These are phyloP conservation scores for Hirundichthys speculiger DNA, from an alignment of 2,113 vertebrate species.

Conservation along the genomic window DNA sequence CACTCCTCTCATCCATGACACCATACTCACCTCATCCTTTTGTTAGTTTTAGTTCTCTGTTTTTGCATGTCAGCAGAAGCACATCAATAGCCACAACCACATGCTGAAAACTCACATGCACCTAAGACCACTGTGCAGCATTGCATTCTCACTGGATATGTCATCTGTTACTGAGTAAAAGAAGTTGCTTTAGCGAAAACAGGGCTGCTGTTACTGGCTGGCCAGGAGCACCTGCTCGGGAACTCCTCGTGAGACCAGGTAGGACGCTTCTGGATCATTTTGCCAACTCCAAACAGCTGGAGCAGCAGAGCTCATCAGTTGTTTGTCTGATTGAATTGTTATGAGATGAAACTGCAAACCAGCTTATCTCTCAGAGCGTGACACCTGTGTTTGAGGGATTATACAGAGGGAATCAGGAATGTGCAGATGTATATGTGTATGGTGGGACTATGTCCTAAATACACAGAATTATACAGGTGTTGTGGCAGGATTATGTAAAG, in stretches of 20 bases:
- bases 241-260: slow-evolving; percentile 61
- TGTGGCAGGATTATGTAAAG: slow-evolving; percentile 51
- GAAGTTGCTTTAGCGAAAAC: slow-evolving; percentile 46
- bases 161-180: slow-evolving; percentile 29
- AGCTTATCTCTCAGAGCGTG: slow-evolving; percentile 52
- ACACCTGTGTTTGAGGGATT: slow-evolving; percentile 64
- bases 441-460: slow-evolving; percentile 58
- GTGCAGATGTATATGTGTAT: slow-evolving; percentile 49
- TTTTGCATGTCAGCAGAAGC: slow-evolving; percentile 68
- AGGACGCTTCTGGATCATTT: slow-evolving; percentile 48
- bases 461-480: slow-evolving; percentile 59
- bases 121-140: slow-evolving; percentile 17
- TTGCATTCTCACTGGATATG: slow-evolving; percentile 30
- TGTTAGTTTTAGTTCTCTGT: background rate
- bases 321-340: slow-evolving; percentile 51
- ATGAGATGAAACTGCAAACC: slow-evolving; percentile 55
- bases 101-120: slow-evolving; percentile 36
- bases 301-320: slow-evolving; percentile 30
- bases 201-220: slow-evolving; percentile 20
- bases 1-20: slow-evolving; percentile 17
- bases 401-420: slow-evolving; percentile 26
- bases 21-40: slow-evolving; percentile 20
- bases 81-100: slow-evolving; percentile 31
- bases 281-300: slow-evolving; percentile 13
- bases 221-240: slow-evolving; percentile 36